Percentiles rank a stretch among this genome's conserved stretches.
Evolutionary conservation across 2,113 vertebrate genomes (phyloP).

Genomic region (Saccopteryx bilineata): DNA sequence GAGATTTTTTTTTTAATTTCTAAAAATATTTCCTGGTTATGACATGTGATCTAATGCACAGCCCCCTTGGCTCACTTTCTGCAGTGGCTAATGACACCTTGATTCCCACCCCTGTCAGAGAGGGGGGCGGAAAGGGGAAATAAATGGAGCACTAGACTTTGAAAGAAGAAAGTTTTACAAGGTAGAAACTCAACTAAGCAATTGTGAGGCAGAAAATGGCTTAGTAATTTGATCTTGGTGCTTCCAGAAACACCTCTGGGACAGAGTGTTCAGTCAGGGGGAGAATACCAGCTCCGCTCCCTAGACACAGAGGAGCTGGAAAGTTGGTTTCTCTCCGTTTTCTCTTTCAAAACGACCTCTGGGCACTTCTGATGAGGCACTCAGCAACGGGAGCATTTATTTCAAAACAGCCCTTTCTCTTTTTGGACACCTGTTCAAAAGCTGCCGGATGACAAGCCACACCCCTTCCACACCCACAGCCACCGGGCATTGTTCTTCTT

Average conservation of each 20-base stretch:
- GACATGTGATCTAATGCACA: conserved; percentile 70
- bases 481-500: conserved; percentile 73
- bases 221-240: conserved; percentile 21
- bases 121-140: neutral
- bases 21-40: conserved; percentile 81
- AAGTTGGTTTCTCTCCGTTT: neutral
- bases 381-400: neutral
- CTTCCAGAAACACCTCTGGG: conserved; percentile 53
- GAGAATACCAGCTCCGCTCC: neutral
- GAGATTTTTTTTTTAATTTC: conserved; percentile 80
- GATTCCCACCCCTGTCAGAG: neutral
- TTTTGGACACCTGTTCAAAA: conserved; percentile 80
- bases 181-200: conserved; percentile 51
- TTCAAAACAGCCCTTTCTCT: conserved; percentile 78
- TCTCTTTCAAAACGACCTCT: neutral
- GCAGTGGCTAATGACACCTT: neutral
- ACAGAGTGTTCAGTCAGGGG: neutral
- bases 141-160: neutral
- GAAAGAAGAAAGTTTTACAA: conserved; percentile 61
- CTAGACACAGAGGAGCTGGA: neutral
- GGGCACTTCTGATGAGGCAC: conserved; percentile 39
- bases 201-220: conserved; percentile 55
- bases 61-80: conserved; percentile 52
- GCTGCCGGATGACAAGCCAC: neutral
- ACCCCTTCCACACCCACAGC: conserved; percentile 67